These are phyloP conservation scores for Furcifer pardalis DNA, from an alignment of 2,797 vertebrate genomes.

Conservation along the genomic window DNA sequence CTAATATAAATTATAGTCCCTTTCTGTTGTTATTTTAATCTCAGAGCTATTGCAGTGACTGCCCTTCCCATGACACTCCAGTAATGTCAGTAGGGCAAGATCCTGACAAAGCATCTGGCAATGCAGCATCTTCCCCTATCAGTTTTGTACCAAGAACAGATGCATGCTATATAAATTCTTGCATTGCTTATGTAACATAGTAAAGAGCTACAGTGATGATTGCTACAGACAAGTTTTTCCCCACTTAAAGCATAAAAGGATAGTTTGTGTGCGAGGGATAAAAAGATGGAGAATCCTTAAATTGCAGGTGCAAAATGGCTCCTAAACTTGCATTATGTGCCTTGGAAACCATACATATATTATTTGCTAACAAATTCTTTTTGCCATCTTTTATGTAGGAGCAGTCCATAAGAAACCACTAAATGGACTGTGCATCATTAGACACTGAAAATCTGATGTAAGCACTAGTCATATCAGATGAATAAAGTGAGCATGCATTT, in stretches of 20 bases:
- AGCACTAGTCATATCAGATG: constrained; percentile 24
- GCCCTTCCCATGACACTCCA: not conserved
- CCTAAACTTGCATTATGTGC: not conserved
- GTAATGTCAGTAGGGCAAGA: not conserved
- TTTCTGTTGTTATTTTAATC: not conserved
- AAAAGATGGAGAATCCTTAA: not conserved
- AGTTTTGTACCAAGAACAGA: not conserved
- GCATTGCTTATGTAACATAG: not conserved
- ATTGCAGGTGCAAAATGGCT: not conserved
- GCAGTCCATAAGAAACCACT: constrained; percentile 44
- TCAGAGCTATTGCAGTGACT: not conserved
- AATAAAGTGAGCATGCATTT: constrained; percentile 4
- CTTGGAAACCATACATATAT: not conserved
- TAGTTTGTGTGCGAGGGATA: not conserved
- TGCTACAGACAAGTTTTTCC: not conserved
- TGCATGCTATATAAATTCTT: not conserved
- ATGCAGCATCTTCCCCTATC: not conserved
- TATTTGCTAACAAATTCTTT: constrained; percentile 44
- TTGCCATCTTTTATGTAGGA: constrained; percentile 45
- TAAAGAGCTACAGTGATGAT: not conserved
- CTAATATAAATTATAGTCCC: not conserved
- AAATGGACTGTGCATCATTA: constrained; percentile 50
- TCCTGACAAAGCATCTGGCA: not conserved
- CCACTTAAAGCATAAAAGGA: not conserved
- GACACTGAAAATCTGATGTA: constrained; percentile 39